These are phyloP conservation scores for Mionectes macconnelli DNA, from an alignment of 2,113 vertebrate species.

Conservation along the genomic window DNA sequence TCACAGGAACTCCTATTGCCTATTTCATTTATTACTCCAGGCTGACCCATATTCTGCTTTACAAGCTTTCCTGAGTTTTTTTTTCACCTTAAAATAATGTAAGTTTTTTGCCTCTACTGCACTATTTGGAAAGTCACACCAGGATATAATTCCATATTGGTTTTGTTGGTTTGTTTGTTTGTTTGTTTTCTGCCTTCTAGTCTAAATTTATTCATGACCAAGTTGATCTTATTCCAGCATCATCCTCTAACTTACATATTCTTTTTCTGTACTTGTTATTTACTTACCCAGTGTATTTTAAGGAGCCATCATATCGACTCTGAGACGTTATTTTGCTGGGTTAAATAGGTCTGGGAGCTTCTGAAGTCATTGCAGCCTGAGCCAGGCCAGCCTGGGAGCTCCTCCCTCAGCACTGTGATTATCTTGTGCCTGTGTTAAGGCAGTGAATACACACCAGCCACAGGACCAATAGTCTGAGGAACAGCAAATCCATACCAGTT, in stretches of 20 bases:
- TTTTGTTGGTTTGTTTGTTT: background rate
- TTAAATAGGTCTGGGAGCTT: background rate
- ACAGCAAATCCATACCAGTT: background rate
- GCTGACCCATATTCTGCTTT: background rate
- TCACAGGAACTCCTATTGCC: background rate
- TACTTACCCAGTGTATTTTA: background rate
- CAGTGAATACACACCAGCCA: fast-evolving
- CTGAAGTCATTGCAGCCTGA: background rate
- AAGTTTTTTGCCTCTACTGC: background rate
- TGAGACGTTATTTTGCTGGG: background rate
- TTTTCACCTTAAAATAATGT: background rate
- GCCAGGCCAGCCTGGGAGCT: background rate
- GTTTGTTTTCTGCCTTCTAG: background rate
- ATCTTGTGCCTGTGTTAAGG: background rate
- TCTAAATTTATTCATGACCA: background rate
- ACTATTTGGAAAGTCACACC: background rate
- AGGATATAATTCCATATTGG: background rate
- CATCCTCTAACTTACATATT: background rate
- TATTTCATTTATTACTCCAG: background rate
- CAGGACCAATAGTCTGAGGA: background rate
- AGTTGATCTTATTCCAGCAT: background rate
- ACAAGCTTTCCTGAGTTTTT: background rate
- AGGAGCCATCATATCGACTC: background rate
- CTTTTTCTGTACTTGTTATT: background rate
- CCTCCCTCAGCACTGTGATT: background rate